Evolutionary conservation across 2,797 vertebrate species (phyloP).

Genomic region (Xenentodon cancila): DNA sequence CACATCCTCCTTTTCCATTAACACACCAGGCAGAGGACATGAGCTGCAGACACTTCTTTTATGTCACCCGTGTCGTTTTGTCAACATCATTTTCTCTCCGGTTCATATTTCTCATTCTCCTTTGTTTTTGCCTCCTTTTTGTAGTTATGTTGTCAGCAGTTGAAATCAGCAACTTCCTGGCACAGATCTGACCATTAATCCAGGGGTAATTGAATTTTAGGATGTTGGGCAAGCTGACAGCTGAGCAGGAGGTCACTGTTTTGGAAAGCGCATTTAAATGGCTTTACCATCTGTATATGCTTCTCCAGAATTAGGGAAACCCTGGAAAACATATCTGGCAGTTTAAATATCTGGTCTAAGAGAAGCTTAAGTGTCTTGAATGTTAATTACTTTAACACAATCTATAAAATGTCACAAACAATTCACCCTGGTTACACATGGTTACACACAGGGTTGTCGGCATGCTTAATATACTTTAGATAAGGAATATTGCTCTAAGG

Average conservation of each 20-base stretch:
- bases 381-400: slow-evolving; percentile 3
- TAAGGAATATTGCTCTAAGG: background rate
- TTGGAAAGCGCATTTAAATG: slow-evolving; percentile 21
- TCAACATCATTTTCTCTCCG: background rate
- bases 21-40: slow-evolving; percentile 10
- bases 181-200: slow-evolving; percentile 33
- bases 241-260: slow-evolving; percentile 25
- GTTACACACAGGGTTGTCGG: too few relatives aligned
- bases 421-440: too few relatives aligned
- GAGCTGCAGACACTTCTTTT: slow-evolving; percentile 4
- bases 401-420: too few relatives aligned
- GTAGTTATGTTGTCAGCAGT: background rate
- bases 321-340: background rate
- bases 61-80: slow-evolving; percentile 4
- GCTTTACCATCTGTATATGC: slow-evolving; percentile 32
- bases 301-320: slow-evolving; percentile 17
- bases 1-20: slow-evolving; percentile 37
- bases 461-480: background rate
- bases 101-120: background rate
- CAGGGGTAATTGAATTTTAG: slow-evolving; percentile 39
- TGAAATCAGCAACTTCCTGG: background rate
- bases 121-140: background rate
- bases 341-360: background rate
- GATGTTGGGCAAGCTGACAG: slow-evolving; percentile 27
- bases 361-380: background rate